These are phyloP conservation scores for Galagoides demidoff DNA, from an alignment of 2,797 vertebrate genomes.

Conservation along the genomic window DNA sequence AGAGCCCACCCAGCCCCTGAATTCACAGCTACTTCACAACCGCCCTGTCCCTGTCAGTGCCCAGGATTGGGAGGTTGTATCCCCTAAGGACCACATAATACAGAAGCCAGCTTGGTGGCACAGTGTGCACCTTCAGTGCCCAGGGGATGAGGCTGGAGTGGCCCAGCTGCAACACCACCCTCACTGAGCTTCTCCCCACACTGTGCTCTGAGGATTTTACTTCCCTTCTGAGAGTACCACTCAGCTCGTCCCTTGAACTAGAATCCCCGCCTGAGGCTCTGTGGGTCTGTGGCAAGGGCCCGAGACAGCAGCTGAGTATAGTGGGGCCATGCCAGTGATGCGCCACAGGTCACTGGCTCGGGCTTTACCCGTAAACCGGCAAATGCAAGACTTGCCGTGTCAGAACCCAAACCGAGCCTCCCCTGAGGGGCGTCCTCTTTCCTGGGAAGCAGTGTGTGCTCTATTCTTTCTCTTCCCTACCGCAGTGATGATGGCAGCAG, in stretches of 20 bases:
- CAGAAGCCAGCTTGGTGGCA: neutral
- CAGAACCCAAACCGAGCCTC: neutral
- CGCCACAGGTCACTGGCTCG: neutral
- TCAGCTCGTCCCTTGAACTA: neutral
- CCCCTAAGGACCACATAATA: neutral
- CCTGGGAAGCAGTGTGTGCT: neutral
- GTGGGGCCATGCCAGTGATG: fast-evolving
- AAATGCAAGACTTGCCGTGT: neutral
- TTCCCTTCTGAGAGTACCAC: neutral
- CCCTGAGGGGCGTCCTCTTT: neutral
- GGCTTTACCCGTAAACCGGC: neutral
- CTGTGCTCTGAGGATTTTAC: fast-evolving
- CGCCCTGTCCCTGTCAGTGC: neutral
- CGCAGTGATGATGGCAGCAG: neutral
- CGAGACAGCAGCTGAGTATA: too few relatives aligned
- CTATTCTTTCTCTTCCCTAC: too few relatives aligned
- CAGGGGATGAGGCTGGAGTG: fast-evolving
- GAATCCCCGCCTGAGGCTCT: neutral
- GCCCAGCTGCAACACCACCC: neutral
- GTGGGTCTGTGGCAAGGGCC: neutral
- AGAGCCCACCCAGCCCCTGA: neutral
- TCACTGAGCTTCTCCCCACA: fast-evolving
- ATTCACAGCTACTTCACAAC: neutral
- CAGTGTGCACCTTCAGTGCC: fast-evolving
- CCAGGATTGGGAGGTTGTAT: neutral